Base-by-base conservation (phyloP, 1,140 invertebrate species). In the Pseudomyrmex flavicornis region DNA sequence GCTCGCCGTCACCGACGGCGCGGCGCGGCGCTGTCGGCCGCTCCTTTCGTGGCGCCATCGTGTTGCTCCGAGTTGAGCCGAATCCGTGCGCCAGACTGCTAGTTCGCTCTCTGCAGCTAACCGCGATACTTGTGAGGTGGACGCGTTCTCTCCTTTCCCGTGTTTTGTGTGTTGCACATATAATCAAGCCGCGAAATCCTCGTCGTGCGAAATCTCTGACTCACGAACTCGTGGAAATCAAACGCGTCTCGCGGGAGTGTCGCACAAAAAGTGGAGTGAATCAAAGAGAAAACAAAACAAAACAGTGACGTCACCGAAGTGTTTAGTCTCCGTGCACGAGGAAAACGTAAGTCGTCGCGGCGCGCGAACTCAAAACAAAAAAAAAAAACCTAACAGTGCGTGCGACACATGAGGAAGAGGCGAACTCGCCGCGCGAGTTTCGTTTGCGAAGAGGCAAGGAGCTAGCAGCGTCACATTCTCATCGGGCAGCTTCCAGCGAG, bases 61-160 rank as follows among this genome's bases (percentile, higher is more conserved):
- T 62, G 87, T 89, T 59, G 74, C 85, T 68, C 48, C 52, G 17
- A 69, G 10, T 69, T 35, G 1, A 52, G 13, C 4, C 58, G 56
- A 63, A 54, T 63, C 13, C 17, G 62, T 22, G 52, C 63, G 52
- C 52, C 59, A 35, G 20, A 56, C 62, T 77, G 69, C 87, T 35
- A 89, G 88, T 89, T 89, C 61, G 87, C 83, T 85, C 84, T 80
- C 15, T 15, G 88, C 85, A 58, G 54, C 75, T 65, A 63, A 35
- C 46, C 66, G 76, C 2, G 66, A 17, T 22, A 17, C 35, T 76
- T 2, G 17, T 35, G 48, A 44, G 26, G 12, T 50, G 10, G 12
- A 59, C 61, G 22, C 17, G 54, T 35, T 13, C 58, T 17, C 68
- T 17, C n/a, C 46, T 9, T 12, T n/a, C 61, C 22, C 20, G 82